Percentiles rank a stretch among this genome's conserved stretches.
These are phyloP conservation scores for Pseudanteris insignis DNA, from an alignment of 2,888 invertebrate species.

Conservation along the genomic window DNA sequence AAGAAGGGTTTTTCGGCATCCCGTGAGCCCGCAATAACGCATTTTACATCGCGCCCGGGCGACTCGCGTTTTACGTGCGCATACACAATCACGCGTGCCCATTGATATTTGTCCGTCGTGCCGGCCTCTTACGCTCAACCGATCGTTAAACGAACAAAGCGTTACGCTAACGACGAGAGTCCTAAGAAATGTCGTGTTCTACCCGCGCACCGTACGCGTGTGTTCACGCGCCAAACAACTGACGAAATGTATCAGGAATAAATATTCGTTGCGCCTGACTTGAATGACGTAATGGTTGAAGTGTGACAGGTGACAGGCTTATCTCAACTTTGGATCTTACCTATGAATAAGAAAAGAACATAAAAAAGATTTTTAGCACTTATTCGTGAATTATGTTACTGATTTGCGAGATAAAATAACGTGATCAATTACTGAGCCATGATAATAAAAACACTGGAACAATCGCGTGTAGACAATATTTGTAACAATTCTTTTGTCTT, in stretches of 20 bases:
- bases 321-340: conserved; percentile 25
- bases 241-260: conserved; percentile 6
- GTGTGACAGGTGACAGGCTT: conserved; percentile 41
- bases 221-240: background rate
- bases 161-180: too few species aligned
- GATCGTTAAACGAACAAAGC: too few species aligned
- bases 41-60: conserved; percentile 9
- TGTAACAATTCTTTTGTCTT: too few species aligned
- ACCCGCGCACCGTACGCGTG: too few species aligned
- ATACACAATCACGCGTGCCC: too few species aligned
- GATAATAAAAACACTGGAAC: too few species aligned
- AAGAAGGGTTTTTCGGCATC: conserved; percentile 30
- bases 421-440: conserved; percentile 20
- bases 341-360: conserved; percentile 24
- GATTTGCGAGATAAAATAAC: conserved; percentile 14
- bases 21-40: conserved; percentile 18
- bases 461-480: too few species aligned
- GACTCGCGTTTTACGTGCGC: background rate
- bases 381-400: conserved; percentile 22
- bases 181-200: too few species aligned
- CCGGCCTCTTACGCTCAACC: too few species aligned
- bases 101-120: too few species aligned
- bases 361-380: conserved; percentile 38
- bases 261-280: conserved; percentile 7
- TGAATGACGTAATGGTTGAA: conserved; percentile 32